A percentile compares a stretch with the other conserved stretches of the same genome.
phyloP scores from a whole-genome alignment of 2,888 invertebrate genomes.

The Tetranychus truncatus region DNA sequence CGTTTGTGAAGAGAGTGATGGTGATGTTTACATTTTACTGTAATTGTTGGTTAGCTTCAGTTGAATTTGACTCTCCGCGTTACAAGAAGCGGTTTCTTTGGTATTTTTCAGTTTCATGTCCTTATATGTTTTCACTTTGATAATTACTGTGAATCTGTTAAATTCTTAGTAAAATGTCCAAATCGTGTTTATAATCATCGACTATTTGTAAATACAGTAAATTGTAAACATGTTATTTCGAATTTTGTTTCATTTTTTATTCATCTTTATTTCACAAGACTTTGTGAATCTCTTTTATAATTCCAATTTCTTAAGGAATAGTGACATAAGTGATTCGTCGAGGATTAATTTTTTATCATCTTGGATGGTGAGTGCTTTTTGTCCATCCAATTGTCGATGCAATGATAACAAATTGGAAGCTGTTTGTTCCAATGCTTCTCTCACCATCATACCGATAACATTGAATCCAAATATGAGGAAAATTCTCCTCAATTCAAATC shows the following conservation, averaged over 20 bases:
- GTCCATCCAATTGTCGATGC: neutral
- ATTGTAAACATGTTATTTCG: neutral
- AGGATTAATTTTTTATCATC: neutral
- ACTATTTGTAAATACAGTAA: too few relatives aligned
- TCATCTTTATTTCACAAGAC: neutral
- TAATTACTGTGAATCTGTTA: too few relatives aligned
- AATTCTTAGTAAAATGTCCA: too few relatives aligned
- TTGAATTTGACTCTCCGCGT: too few relatives aligned
- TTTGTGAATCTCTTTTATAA: neutral
- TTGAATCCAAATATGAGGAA: constrained; percentile 8
- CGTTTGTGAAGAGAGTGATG: too few relatives aligned
- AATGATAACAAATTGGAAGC: constrained; percentile 4
- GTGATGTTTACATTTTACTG: too few relatives aligned
- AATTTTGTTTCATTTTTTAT: neutral
- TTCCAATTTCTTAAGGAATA: neutral
- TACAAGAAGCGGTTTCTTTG: too few relatives aligned
- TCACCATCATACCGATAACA: neutral
- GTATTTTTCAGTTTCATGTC: too few relatives aligned
- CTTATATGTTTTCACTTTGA: too few relatives aligned
- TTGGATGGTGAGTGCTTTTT: neutral
- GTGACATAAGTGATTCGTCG: neutral
- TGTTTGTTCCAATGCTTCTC: neutral
- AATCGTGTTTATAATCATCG: too few relatives aligned
- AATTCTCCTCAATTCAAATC: neutral
- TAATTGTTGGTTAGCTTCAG: too few relatives aligned